These are phyloP conservation scores for Phylloscopus whistleri DNA, from an alignment of 2,113 vertebrate genomes.

Conservation along the genomic window DNA sequence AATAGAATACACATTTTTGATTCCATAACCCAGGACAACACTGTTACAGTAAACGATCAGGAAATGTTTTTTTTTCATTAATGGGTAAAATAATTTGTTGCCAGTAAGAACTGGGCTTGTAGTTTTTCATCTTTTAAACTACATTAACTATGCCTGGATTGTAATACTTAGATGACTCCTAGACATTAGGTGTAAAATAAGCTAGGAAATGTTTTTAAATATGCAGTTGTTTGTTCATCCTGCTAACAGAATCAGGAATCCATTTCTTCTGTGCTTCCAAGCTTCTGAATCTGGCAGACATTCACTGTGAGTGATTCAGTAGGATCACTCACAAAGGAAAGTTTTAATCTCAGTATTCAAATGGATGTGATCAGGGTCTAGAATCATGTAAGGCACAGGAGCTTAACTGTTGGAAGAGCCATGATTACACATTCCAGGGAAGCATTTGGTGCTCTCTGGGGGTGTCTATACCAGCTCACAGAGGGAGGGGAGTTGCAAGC, in stretches of 20 bases:
- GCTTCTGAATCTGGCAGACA: neutral
- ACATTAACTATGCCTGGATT: neutral
- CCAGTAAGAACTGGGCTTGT: neutral
- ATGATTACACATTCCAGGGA: neutral
- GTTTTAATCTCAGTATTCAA: neutral
- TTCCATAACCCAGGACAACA: too few relatives aligned
- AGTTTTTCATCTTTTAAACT: neutral
- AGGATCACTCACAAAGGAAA: neutral
- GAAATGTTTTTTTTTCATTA: neutral
- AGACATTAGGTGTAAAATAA: neutral
- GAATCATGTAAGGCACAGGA: neutral
- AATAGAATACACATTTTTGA: too few relatives aligned
- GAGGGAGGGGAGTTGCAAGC: neutral
- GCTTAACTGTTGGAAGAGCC: neutral
- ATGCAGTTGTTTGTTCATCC: neutral
- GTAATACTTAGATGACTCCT: neutral
- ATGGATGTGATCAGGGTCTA: neutral
- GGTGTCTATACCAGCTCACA: neutral
- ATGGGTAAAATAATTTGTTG: neutral
- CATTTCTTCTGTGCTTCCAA: neutral
- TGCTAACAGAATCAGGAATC: neutral
- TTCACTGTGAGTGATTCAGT: neutral
- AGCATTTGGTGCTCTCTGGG: neutral
- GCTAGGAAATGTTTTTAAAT: neutral
- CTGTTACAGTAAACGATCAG: neutral